phyloP scores from a whole-genome alignment of 2,797 vertebrate genomes.

The Manis crassicaudata region DNA sequence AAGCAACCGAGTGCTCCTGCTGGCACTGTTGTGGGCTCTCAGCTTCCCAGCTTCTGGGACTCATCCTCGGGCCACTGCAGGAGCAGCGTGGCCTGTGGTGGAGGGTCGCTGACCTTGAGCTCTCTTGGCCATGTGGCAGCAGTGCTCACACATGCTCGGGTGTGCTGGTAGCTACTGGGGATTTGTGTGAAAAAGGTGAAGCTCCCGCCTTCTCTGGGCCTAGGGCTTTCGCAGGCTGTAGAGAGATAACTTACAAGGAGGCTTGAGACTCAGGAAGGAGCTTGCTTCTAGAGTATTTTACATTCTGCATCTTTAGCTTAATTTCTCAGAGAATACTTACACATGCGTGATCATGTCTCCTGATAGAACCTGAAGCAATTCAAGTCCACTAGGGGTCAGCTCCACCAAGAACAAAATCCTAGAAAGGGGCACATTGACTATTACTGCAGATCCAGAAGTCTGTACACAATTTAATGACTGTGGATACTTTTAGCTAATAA shows the following conservation, averaged over 20 bases:
- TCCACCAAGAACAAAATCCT: neutral
- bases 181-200: neutral
- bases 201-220: neutral
- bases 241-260: neutral
- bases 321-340: neutral
- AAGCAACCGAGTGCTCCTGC: neutral
- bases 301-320: neutral
- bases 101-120: neutral
- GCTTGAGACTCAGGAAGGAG: neutral
- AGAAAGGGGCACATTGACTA: neutral
- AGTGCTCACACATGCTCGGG: neutral
- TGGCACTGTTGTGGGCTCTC: neutral
- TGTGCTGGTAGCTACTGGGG: neutral
- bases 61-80: neutral
- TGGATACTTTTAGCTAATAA: neutral
- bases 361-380: neutral
- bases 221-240: neutral
- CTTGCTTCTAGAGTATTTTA: neutral
- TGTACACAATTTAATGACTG: neutral
- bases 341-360: neutral
- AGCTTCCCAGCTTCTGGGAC: neutral
- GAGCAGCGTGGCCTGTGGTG: neutral
- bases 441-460: neutral
- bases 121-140: neutral
- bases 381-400: neutral